Evolutionary conservation across 2,888 invertebrate species (phyloP).

Genomic region (Acanthococcus lagerstroemiae): DNA sequence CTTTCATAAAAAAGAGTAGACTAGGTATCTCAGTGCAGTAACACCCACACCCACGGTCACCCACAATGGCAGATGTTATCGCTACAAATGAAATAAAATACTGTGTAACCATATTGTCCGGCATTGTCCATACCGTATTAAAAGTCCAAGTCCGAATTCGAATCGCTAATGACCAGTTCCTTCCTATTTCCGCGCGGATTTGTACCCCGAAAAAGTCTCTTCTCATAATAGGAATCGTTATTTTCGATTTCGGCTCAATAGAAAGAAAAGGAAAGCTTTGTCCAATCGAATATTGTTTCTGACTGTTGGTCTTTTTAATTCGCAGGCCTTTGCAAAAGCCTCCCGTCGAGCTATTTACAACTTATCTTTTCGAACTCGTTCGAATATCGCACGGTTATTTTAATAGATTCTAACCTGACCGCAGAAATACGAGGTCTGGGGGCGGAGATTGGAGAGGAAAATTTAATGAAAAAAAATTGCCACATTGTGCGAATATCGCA

Average conservation of each 20-base stretch:
- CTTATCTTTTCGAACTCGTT: too few relatives aligned
- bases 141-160: constrained; percentile 17
- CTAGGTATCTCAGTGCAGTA: constrained; percentile 5
- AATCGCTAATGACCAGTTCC: constrained; percentile 30
- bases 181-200: constrained; percentile 30
- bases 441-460: too few relatives aligned
- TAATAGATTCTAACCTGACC: too few relatives aligned
- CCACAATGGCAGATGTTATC: constrained; percentile 29
- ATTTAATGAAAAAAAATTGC: too few relatives aligned
- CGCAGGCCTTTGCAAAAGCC: constrained; percentile 12
- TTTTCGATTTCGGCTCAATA: constrained; percentile 20
- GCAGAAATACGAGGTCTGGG: too few relatives aligned
- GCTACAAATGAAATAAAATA: constrained; percentile 24
- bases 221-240: constrained; percentile 6
- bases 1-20: constrained; percentile 11
- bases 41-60: constrained; percentile 25
- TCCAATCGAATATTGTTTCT: constrained; percentile 22
- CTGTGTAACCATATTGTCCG: constrained; percentile 28
- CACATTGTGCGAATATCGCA: too few relatives aligned
- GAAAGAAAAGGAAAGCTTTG: not conserved
- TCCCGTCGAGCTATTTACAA: too few relatives aligned
- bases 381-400: too few relatives aligned
- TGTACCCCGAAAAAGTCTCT: constrained; percentile 19
- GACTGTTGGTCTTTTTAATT: constrained; percentile 29
- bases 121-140: constrained; percentile 27